A percentile compares a stretch with the other conserved stretches of the same genome.
phyloP scores from a whole-genome alignment of 2,888 invertebrate species.

The Lasioglossum lativentre region DNA sequence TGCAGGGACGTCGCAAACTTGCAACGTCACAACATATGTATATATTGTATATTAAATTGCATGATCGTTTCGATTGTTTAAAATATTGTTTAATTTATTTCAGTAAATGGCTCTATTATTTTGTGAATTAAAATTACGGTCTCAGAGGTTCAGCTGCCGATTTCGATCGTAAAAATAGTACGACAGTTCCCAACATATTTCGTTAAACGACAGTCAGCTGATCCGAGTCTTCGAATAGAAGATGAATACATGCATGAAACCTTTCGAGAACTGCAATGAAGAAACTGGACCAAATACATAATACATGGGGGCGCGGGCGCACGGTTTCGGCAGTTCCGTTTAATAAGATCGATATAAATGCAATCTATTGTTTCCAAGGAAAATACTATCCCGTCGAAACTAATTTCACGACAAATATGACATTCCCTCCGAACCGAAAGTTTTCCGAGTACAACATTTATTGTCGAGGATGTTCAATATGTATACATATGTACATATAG shows the following conservation, averaged over 20 bases:
- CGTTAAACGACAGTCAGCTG: neutral
- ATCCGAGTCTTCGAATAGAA: neutral
- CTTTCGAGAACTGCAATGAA: neutral
- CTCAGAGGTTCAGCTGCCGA: neutral
- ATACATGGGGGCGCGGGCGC: neutral
- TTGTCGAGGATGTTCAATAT: no score
- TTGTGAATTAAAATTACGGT: neutral
- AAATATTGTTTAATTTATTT: neutral
- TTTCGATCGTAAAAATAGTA: neutral
- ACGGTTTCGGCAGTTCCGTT: neutral
- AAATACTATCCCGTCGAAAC: neutral
- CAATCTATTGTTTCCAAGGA: slow-evolving; percentile 1
- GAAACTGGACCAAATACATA: slow-evolving; percentile 11
- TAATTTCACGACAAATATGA: neutral
- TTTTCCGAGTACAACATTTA: no score
- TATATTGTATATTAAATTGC: no score
- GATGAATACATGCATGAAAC: slow-evolving; percentile 2
- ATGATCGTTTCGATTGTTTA: no score
- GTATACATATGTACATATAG: no score
- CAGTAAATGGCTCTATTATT: neutral
- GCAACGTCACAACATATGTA: no score
- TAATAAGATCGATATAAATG: neutral
- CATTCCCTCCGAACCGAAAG: neutral
- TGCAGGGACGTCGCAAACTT: no score
- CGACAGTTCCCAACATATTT: neutral